Evolutionary conservation across 2,888 invertebrate species (phyloP), one percentile per base, ranked within the genome.

Genomic region (Microchrysa polita): DNA sequence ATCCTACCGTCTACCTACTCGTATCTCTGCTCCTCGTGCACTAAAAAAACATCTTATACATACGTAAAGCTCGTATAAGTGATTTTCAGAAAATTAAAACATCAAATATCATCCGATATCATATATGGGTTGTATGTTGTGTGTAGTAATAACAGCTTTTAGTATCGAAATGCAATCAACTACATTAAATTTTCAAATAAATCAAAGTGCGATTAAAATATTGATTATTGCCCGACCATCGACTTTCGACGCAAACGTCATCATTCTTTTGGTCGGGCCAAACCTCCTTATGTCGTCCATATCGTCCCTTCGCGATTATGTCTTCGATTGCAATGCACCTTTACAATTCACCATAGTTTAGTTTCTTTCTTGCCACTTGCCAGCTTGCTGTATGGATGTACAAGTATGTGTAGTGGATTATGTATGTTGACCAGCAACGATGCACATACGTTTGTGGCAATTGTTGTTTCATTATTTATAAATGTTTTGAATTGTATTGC

Each of bases 141-240:
- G 75, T 75, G 65, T 73, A 72, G 74, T 75, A 75, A 75, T 75
- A 75, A 75, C 76, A 73, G 74, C 74, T 69, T 76, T 76, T 76
- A 76, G 74, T 76, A 76, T 76, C 76, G 76, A 74, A 76, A 76
- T 76, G 74, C 76, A 76, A 76, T 76, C 76, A 76, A 71, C 71
- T 74, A 72, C 73, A 76, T 76, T 76, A 74, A 76, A 74, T 73
- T 76, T 76, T 76, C 76, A 74, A 76, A 76, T 76, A 76, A 76
- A 76, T 76, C 76, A 76, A 73, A 60, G 71, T 67, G 73, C 74
- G 76, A 76, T 76, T 76, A 76, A 76, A 76, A 76, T 76, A 76
- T 76, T 74, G 76, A 76, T 76, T 76, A 76, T 76, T 74, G 72
- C 40, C 18, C 40, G 69, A 14, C 69, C 34, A 55, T 67, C 67